phyloP scores from a whole-genome alignment of 2,113 vertebrate genomes.

The Gila orcuttii region DNA sequence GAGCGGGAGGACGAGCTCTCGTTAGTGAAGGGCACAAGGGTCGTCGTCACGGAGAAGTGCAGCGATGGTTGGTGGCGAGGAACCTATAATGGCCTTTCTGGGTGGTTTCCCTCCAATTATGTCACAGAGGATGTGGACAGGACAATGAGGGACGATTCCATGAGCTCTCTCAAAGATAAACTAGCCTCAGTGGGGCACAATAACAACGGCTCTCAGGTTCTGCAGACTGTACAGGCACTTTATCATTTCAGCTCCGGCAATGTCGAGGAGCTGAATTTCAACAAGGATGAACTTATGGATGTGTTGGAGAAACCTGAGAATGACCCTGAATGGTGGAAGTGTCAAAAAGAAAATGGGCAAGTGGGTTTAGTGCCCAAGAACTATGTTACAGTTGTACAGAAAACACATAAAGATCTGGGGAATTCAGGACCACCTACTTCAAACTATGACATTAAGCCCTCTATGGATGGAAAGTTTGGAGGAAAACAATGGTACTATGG shows the following conservation, averaged over 20 bases:
- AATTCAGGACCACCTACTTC: conserved; percentile 81
- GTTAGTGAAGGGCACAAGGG: conserved; percentile 86
- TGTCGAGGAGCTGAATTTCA: conserved; percentile 91
- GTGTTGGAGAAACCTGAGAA: conserved; percentile 92
- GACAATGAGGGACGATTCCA: conserved; percentile 79
- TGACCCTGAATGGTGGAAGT: conserved; percentile 93
- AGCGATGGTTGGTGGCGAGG: conserved; percentile 94
- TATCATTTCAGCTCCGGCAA: conserved; percentile 89
- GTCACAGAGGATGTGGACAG: conserved; percentile 87
- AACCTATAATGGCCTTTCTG: conserved; percentile 83
- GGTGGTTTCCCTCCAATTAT: conserved; percentile 93
- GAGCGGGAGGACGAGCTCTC: conserved; percentile 90
- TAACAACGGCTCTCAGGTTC: conserved; percentile 79
- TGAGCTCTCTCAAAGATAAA: conserved; percentile 80
- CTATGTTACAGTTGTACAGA: conserved; percentile 86
- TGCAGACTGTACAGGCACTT: conserved; percentile 88
- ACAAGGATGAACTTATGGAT: conserved; percentile 90
- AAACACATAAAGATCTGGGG: conserved; percentile 73
- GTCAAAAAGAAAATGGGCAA: conserved; percentile 86
- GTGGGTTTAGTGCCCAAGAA: conserved; percentile 90
- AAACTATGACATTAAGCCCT: conserved; percentile 87
- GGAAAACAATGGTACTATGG: conserved; percentile 92
- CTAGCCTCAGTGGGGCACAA: conserved; percentile 82
- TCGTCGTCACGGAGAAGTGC: conserved; percentile 93
- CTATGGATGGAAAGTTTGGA: conserved; percentile 82